Conservation (phyloP, 2,113 vertebrate genomes). For the Amblyopsis rosae region DNA sequence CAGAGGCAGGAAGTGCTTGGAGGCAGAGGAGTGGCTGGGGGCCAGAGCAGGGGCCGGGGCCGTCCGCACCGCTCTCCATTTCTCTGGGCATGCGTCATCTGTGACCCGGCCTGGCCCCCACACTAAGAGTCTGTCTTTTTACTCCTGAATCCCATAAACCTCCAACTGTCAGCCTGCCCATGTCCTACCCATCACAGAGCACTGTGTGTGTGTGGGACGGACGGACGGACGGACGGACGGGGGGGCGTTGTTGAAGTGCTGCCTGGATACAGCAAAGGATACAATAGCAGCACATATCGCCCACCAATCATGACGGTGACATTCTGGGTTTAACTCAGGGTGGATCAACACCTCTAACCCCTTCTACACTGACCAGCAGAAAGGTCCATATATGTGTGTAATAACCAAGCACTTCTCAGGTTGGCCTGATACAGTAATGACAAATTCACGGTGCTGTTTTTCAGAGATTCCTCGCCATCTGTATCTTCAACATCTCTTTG, state of each 20-base stretch:
- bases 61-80: slow-evolving; percentile 64
- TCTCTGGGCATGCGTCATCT: slow-evolving; percentile 61
- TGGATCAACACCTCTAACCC: slow-evolving; percentile 41
- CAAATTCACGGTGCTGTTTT: no score
- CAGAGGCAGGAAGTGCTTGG: slow-evolving; percentile 72
- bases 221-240: no score
- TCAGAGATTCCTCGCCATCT: no score
- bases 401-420: not conserved
- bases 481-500: no score
- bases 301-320: slow-evolving; percentile 55
- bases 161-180: slow-evolving; percentile 54
- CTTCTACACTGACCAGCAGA: slow-evolving; percentile 18
- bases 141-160: slow-evolving; percentile 60
- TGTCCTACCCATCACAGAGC: slow-evolving; percentile 29
- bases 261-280: slow-evolving; percentile 46
- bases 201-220: not conserved
- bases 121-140: slow-evolving; percentile 59
- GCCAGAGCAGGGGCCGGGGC: slow-evolving; percentile 37
- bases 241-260: slow-evolving; percentile 36
- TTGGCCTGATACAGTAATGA: not conserved
- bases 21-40: slow-evolving; percentile 46
- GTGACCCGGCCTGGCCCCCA: slow-evolving; percentile 52
- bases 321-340: slow-evolving; percentile 39
- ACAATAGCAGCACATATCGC: slow-evolving; percentile 49
- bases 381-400: slow-evolving; percentile 1